Base-by-base conservation (phyloP, 2,888 invertebrate species). In the Standfussiana lucernea region DNA sequence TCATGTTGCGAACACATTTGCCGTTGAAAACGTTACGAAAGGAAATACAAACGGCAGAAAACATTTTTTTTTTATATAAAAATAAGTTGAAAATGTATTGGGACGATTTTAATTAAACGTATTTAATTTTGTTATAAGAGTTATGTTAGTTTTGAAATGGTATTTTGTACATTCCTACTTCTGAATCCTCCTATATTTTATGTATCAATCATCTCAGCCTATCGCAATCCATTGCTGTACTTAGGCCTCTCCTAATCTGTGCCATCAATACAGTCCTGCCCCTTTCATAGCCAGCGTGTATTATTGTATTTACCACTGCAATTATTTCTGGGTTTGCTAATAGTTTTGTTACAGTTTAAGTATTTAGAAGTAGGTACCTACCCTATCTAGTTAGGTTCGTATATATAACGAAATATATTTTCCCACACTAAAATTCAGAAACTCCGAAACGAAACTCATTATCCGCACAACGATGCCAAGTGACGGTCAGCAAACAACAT, bases 401-500 rank as follows among this genome's bases (percentile, higher is more conserved):
- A n/a, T n/a, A 35, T 11, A 32, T n/a, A 37, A 61, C 18, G 13
- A 65, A 32, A 62, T 35, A 8, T 40, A 47, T 47, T 35, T 59
- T 4, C 56, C 40, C 13, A 67, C 37, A 71, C 56, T 37, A 71
- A 68, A 62, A 77, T 47, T 45, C 47, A 21, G n/a, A 11, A 78
- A 69, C 50, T 32, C 72, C 35, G 2, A 62, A 79, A 62, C 75
- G 5, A 65, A 79, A 62, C 72, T 83, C 80, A 72, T 75, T 85
- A 72, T 53, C 68, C 50, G n/a, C 72, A 64, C 76, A 69, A 77
- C 61, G 37, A 62, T 70, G 32, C 65, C 82, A 77, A 82, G 66
- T 61, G 77, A 80, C 77, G 77, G 72, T 74, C 77, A 78, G 66
- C 77, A 77, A 79, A 78, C 78, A 77, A 79, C 79, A 75, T 75